Conservation (phyloP, 2,888 invertebrate genomes). For the Rugalucina vietnamica region DNA sequence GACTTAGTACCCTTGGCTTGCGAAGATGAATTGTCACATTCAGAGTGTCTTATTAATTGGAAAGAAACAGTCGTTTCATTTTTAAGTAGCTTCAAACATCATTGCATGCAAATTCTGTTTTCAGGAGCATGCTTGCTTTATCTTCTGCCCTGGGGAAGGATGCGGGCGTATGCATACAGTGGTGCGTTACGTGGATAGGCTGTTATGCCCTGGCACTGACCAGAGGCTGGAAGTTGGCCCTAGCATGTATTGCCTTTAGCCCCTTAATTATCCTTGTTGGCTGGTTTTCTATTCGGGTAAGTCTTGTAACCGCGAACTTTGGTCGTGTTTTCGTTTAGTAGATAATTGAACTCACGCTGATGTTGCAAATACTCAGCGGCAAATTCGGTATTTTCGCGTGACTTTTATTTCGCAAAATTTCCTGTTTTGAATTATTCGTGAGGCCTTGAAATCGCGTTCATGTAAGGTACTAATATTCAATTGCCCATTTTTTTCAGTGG, state of each 20-base stretch:
- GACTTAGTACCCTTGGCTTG: no score
- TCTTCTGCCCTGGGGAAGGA: slow-evolving; percentile 86
- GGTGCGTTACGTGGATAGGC: slow-evolving; percentile 83
- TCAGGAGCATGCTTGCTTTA: slow-evolving; percentile 85
- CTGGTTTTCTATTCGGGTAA: no score
- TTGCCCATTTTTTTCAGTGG: slow-evolving; percentile 74
- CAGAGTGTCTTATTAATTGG: no score
- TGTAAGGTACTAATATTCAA: no score
- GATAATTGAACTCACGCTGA: not conserved
- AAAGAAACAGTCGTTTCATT: no score
- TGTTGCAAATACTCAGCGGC: no score
- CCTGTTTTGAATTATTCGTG: not conserved
- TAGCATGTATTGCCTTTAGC: slow-evolving; percentile 77
- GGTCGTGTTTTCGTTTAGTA: not conserved
- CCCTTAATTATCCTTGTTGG: slow-evolving; percentile 18
- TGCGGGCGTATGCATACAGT: slow-evolving; percentile 84
- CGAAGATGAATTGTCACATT: not conserved
- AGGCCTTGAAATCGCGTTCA: not conserved
- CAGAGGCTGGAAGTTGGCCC: slow-evolving; percentile 85
- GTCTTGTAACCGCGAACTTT: no score
- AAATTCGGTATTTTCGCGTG: no score
- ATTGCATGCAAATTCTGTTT: no score
- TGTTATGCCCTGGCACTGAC: slow-evolving; percentile 85
- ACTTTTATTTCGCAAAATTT: no score
- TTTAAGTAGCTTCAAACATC: no score